These are phyloP conservation scores for Tinea pellionella DNA, from an alignment of 2,888 invertebrate species.

Conservation along the genomic window DNA sequence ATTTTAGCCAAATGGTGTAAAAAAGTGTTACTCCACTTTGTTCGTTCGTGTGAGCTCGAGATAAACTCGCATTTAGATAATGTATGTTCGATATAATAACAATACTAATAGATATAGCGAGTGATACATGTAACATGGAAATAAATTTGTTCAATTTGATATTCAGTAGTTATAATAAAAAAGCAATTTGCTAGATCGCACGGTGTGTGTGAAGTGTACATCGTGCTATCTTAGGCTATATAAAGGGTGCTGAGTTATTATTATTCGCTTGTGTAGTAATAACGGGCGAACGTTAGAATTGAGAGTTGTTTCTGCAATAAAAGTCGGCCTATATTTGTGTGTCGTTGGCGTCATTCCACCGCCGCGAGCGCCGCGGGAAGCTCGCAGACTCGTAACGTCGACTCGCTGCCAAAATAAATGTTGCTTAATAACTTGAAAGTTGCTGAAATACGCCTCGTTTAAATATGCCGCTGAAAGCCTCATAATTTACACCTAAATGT, in stretches of 20 bases:
- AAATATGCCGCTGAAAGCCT: slow-evolving; percentile 62
- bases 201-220: too few relatives aligned
- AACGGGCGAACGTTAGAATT: neutral
- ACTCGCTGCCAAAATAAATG: slow-evolving; percentile 69
- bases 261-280: neutral
- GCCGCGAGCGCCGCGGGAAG: too few relatives aligned
- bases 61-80: neutral
- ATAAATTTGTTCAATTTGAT: too few relatives aligned
- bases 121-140: too few relatives aligned
- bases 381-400: slow-evolving; percentile 58
- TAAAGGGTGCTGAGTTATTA: neutral
- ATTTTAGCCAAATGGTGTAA: slow-evolving; percentile 1
- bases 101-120: too few relatives aligned
- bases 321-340: slow-evolving; percentile 6
- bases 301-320: neutral
- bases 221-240: too few relatives aligned
- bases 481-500: neutral
- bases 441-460: slow-evolving; percentile 66
- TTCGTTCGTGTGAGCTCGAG: neutral
- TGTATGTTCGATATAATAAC: too few relatives aligned
- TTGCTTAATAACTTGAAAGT: slow-evolving; percentile 67
- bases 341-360: slow-evolving; percentile 27
- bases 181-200: too few relatives aligned
- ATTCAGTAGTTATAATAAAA: too few relatives aligned
- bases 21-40: neutral